Evolutionary conservation across 92 coral and sea anemone genomes (phyloP).

Genomic region (Zoanthus solanderi): DNA sequence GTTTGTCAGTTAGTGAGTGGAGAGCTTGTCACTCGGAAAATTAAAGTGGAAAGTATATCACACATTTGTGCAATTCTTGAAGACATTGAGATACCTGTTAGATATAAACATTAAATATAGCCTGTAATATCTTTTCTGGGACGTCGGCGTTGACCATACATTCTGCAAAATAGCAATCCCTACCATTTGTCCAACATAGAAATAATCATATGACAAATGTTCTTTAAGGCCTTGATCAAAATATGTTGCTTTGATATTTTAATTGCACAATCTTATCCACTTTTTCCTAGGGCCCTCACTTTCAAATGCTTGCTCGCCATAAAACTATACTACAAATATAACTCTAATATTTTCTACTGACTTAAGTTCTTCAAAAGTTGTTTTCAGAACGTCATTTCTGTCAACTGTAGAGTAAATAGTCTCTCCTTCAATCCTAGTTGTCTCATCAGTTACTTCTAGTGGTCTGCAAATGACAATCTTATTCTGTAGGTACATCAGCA

Average conservation of each 20-base stretch:
- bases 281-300: conserved; percentile 66
- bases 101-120: conserved; percentile 26
- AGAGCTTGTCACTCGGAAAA: no score
- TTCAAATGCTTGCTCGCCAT: conserved; percentile 60
- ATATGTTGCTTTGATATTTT: conserved; percentile 49
- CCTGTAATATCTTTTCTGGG: conserved; percentile 60
- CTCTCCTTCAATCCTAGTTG: conserved; percentile 24
- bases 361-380: conserved; percentile 47
- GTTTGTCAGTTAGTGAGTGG: neutral
- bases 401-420: conserved; percentile 29
- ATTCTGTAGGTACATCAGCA: conserved; percentile 47
- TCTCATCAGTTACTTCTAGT: conserved; percentile 33
- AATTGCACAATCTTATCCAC: conserved; percentile 66
- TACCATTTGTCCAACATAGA: conserved; percentile 56
- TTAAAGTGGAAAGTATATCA: neutral
- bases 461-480: conserved; percentile 35
- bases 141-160: conserved; percentile 45
- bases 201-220: conserved; percentile 54
- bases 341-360: conserved; percentile 21
- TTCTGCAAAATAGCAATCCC: conserved; percentile 60
- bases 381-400: conserved; percentile 37
- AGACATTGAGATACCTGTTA: no score
- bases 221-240: conserved; percentile 63
- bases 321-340: conserved; percentile 68
- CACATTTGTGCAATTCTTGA: no score